Conservation (phyloP, 2,888 invertebrate species). For the Drosophila sordidula region DNA sequence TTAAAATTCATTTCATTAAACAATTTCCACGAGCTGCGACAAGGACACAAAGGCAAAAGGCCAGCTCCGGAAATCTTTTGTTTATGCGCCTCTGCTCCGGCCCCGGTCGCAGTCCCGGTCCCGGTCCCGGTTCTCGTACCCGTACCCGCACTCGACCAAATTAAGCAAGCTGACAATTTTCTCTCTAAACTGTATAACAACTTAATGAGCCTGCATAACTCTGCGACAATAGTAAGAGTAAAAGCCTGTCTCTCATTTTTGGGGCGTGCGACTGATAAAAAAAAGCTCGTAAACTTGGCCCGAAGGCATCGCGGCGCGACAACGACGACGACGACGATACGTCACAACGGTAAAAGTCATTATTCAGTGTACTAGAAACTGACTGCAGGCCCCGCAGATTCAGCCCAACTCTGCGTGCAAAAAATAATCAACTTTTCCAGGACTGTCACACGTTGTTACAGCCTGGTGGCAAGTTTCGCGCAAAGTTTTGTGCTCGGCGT, state of each 20-base stretch:
- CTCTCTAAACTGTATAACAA: slow-evolving; percentile 81
- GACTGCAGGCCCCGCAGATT: slow-evolving; percentile 40
- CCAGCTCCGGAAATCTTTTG: slow-evolving; percentile 76
- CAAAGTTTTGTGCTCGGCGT: slow-evolving; percentile 66
- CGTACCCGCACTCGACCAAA: slow-evolving; percentile 57
- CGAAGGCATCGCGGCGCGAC: slow-evolving; percentile 56
- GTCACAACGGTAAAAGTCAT: slow-evolving; percentile 71
- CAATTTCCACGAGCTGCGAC: slow-evolving; percentile 65
- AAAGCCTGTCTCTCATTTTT: slow-evolving; percentile 33
- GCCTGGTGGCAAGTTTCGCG: slow-evolving; percentile 71
- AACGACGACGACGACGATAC: slow-evolving; percentile 24
- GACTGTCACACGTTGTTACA: slow-evolving; percentile 75
- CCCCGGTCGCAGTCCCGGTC: slow-evolving; percentile 15
- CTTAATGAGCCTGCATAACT: slow-evolving; percentile 83
- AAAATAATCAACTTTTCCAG: slow-evolving; percentile 82
- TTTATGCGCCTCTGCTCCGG: slow-evolving; percentile 56
- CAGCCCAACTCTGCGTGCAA: slow-evolving; percentile 47
- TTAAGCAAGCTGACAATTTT: slow-evolving; percentile 82
- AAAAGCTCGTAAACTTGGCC: slow-evolving; percentile 71
- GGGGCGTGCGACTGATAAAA: slow-evolving; percentile 34
- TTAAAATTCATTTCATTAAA: slow-evolving; percentile 79
- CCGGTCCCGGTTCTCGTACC: neutral
- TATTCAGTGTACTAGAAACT: slow-evolving; percentile 76
- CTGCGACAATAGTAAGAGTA: slow-evolving; percentile 57
- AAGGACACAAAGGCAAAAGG: slow-evolving; percentile 44